Conservation (phyloP, 1,140 invertebrate genomes). For the Elymnias hypermnestra region DNA sequence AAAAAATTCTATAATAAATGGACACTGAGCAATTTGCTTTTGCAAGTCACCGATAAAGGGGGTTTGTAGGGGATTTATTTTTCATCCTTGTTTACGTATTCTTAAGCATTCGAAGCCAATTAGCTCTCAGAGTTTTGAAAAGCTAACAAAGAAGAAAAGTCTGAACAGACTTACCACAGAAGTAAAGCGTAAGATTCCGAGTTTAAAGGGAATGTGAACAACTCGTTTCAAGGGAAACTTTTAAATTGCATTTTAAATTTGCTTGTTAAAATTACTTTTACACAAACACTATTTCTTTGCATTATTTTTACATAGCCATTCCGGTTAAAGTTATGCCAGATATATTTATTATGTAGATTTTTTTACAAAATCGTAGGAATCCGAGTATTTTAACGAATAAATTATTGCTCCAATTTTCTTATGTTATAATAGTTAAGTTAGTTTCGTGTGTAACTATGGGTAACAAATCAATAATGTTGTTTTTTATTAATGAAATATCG, state of each 20-base stretch:
- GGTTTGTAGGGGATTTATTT: slow-evolving; percentile 18
- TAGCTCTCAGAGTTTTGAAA: slow-evolving; percentile 43
- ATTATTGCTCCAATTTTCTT: too few relatives aligned
- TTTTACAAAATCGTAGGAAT: too few relatives aligned
- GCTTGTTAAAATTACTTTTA: slow-evolving; percentile 39
- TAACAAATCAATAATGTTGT: too few relatives aligned
- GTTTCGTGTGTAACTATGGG: too few relatives aligned
- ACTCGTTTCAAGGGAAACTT: slow-evolving; percentile 51
- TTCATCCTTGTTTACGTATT: slow-evolving; percentile 27
- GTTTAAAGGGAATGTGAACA: slow-evolving; percentile 41
- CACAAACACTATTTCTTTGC: slow-evolving; percentile 20
- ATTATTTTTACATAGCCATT: slow-evolving; percentile 10
- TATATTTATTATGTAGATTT: too few relatives aligned
- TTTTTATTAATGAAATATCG: too few relatives aligned
- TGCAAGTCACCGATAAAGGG: slow-evolving; percentile 15
- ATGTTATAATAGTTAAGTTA: too few relatives aligned
- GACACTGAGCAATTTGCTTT: slow-evolving; percentile 16
- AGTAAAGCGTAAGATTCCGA: slow-evolving; percentile 52
- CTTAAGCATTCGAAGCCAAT: slow-evolving; percentile 41
- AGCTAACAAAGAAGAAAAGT: slow-evolving; percentile 47
- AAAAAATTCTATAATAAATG: slow-evolving; percentile 3
- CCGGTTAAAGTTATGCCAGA: too few relatives aligned
- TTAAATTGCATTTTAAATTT: slow-evolving; percentile 67
- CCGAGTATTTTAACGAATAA: too few relatives aligned
- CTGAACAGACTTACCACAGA: slow-evolving; percentile 45